These are phyloP conservation scores for Dicycla oo DNA, from an alignment of 2,888 invertebrate species.

Conservation along the genomic window DNA sequence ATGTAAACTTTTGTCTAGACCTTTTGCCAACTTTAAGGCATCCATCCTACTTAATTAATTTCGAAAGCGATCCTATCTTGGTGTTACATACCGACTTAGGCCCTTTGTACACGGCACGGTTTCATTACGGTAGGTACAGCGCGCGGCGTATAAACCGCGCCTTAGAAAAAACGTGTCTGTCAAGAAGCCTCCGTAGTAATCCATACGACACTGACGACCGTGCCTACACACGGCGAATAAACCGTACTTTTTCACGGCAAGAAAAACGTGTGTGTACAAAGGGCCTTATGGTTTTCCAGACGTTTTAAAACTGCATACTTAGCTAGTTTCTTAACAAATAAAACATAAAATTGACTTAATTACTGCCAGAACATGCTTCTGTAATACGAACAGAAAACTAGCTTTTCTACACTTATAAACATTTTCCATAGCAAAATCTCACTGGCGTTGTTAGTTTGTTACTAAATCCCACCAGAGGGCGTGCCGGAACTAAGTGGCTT, in stretches of 20 bases:
- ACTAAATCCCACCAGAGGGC: constrained; percentile 79
- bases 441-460: constrained; percentile 66
- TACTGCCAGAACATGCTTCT: not conserved
- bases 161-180: too few relatives aligned
- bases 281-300: not conserved
- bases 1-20: too few relatives aligned
- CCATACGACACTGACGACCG: too few relatives aligned
- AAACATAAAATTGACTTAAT: not conserved
- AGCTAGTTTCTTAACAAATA: not conserved
- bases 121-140: too few relatives aligned
- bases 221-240: too few relatives aligned
- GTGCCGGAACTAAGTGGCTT: constrained; percentile 82
- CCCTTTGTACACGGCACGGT: too few relatives aligned
- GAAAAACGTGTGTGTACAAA: too few relatives aligned
- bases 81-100: not conserved
- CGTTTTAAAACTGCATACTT: not conserved
- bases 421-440: constrained; percentile 34
- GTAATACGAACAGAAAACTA: not conserved
- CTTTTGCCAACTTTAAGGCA: not conserved
- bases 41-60: not conserved
- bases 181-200: too few relatives aligned
- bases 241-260: too few relatives aligned
- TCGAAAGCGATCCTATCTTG: not conserved
- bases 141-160: too few relatives aligned
- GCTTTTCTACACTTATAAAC: constrained; percentile 9